Base-by-base conservation (phyloP, 2,113 vertebrate species). In the Gracilinanus agilis region DNA sequence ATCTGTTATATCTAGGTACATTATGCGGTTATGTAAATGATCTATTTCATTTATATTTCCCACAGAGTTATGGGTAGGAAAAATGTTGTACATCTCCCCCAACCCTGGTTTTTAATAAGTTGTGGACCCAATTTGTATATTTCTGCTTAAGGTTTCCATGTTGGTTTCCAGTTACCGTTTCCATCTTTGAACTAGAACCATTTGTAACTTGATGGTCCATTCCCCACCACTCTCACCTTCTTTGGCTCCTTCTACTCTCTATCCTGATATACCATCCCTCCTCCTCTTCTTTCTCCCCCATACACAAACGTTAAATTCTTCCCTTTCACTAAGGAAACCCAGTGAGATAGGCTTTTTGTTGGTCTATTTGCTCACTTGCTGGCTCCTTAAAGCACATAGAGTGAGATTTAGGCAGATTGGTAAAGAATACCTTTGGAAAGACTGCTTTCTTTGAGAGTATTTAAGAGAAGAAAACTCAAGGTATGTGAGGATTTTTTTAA, bases 11-110 rank as follows among this genome's bases (percentile, higher is more conserved):
- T 98, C 98, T 98, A 98, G 98, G 98, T 97, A 98, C 97, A 99
- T 98, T 99, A 98, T 98, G 98, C 98, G 94, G 97, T 98, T 99
- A 98, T 99, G 98, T 98, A 99, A 98, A 99, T 99, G 98, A 98
- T 97, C 98, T 98, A 98, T 98, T 98, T 98, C 98, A 98, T 99
- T 99, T 98, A 98, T 98, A 98, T 98, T 99, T 98, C 98, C 98
- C 98, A 98, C 97, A 97, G 96, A 94, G 95, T 96, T 93, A 93
- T 95, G 94, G 90, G 95, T 97, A 98, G 61, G 95, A 54, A 97
- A 95, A 97, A 97, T 97, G 90, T 94, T 92, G 55, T 96, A 95
- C 90, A 97, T 97, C 96, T 97, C 58, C 91, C 58, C 34, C 5
- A 29, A 75, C 4, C 61, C 90, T 94, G 89, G 92, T 92, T 96